phyloP scores from a whole-genome alignment of 2,797 vertebrate genomes.

The Takifugu rubripes region DNA sequence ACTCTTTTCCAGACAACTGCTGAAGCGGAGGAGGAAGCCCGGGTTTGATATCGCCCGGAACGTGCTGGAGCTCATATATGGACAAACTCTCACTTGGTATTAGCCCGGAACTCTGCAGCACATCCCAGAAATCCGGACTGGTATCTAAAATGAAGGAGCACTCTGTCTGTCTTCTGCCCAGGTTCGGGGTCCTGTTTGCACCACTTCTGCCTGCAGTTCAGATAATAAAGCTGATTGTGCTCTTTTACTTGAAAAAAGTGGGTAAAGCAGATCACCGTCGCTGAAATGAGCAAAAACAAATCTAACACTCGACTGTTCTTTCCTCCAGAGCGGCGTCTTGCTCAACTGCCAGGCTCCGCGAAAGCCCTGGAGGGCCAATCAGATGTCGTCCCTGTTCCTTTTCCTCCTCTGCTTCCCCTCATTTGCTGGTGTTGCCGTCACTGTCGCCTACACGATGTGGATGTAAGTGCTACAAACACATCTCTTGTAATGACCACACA shows the following conservation, averaged over 20 bases:
- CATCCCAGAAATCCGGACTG: not conserved
- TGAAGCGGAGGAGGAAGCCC: conserved; percentile 70
- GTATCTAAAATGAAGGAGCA: not conserved
- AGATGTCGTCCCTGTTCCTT: conserved; percentile 83
- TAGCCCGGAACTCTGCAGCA: not conserved
- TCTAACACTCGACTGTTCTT: not conserved
- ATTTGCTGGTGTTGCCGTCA: conserved; percentile 76
- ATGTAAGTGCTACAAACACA: conserved; percentile 72
- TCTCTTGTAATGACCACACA: not conserved
- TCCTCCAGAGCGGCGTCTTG: conserved; percentile 78
- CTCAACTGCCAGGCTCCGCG: conserved; percentile 83
- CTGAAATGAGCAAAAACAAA: fast-evolving
- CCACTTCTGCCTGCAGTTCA: conserved; percentile 84
- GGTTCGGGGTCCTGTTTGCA: conserved; percentile 83
- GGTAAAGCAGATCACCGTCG: not conserved
- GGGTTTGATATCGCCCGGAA: conserved; percentile 87
- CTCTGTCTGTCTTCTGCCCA: conserved; percentile 32
- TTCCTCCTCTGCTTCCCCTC: conserved; percentile 82
- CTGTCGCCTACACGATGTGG: conserved; percentile 78
- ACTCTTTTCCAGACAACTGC: conserved; percentile 67
- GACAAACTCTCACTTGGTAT: conserved; percentile 88
- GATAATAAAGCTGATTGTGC: conserved; percentile 78
- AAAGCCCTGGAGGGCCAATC: conserved; percentile 83
- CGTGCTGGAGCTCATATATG: conserved; percentile 86
- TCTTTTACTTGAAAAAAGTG: conserved; percentile 89